phyloP scores from a whole-genome alignment of 2,113 vertebrate species.

The Tachysurus vachellii region DNA sequence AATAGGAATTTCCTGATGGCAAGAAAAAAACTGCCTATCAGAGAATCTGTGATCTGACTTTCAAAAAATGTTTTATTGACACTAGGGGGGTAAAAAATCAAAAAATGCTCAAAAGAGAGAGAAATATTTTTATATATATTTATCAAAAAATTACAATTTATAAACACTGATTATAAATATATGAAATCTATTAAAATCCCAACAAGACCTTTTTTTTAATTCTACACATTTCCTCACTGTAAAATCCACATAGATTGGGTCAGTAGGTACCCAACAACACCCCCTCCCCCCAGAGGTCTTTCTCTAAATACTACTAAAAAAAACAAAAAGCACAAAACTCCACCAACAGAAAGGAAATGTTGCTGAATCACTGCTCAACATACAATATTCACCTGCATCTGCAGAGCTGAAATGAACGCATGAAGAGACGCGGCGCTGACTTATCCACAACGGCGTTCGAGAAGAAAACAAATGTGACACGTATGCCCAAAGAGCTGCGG shows the following conservation, averaged over 20 bases:
- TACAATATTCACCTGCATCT: constrained; percentile 4
- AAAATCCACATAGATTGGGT: neutral
- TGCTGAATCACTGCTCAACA: constrained; percentile 4
- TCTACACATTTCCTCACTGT: neutral
- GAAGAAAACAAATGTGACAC: neutral
- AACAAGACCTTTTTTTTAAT: neutral
- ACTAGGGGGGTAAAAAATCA: neutral
- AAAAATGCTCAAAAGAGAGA: neutral
- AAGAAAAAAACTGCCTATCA: neutral
- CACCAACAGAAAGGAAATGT: neutral
- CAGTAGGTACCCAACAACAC: neutral
- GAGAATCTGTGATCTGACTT: neutral
- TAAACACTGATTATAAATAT: neutral
- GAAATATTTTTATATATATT: too few relatives aligned
- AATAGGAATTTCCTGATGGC: neutral
- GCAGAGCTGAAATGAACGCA: neutral
- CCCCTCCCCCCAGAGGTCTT: neutral
- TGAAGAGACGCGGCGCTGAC: neutral
- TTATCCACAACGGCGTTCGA: neutral
- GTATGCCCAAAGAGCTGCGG: neutral
- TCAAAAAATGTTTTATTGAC: neutral
- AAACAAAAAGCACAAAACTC: neutral
- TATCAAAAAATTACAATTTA: too few relatives aligned
- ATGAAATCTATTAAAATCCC: neutral
- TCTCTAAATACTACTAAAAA: neutral